Base-by-base conservation (phyloP, 2,888 invertebrate species). In the Nemotelus pantherinus region DNA sequence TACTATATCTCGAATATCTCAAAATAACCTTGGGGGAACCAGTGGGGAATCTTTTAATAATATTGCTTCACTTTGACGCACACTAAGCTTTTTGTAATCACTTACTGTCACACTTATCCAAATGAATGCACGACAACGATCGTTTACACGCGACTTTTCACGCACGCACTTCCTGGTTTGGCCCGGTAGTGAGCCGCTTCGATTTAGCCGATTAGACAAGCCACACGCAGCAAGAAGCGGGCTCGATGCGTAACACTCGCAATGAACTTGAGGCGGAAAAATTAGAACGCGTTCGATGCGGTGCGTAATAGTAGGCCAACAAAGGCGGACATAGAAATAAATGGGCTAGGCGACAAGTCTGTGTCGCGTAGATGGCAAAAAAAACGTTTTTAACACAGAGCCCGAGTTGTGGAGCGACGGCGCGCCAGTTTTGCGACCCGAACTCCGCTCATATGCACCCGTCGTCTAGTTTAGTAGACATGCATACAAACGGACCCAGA, bases 91-190 rank as follows among this genome's bases (percentile, higher is more conserved):
- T 25, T 25, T 25, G 25, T 25, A 25, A 25, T 25, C 53, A 70
- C 70, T 70, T 70, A 70, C 70, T 41, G 53, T 25, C 57, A 57
- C 57, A 57, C 9, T 39, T 0, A 10, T 25, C 47, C 67, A 50
- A 9, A 53, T 39, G 6, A 70, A 2, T 53, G 70, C 70, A 55
- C 70, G 25, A 43, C 41, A 44, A 67, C 48, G 39, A 43, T 44
- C 5, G 47, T 44, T 45, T 68, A n/a, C 3, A 50, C 50, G 4
- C 68, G 39, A 50, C 25, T 25, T 25, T 50, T 70, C 55, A 41
- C 70, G 55, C 68, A 68, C 70, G 70, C 70, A 70, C 70, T 70
- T 70, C 70, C 70, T 70, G 70, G 70, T 70, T 53, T 55, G 53
- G 41, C 41, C 53, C 41, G 63, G 57, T 57, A n/a, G 10, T 25